Evolutionary conservation across 2,113 vertebrate species (phyloP), one percentile per base, ranked within the genome.

Genomic region (Neotoma lepida): DNA sequence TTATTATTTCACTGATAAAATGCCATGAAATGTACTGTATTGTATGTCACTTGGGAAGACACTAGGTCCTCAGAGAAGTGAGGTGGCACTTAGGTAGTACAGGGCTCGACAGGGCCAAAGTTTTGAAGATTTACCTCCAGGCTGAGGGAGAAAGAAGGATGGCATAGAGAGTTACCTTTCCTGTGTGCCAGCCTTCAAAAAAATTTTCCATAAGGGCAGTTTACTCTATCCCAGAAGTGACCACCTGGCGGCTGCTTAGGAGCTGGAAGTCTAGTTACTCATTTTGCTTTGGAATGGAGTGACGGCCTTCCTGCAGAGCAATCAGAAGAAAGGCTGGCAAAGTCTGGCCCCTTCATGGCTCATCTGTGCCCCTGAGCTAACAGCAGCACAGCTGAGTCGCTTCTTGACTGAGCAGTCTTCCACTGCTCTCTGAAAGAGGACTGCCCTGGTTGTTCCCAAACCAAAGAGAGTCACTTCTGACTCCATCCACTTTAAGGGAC

Each of bases 391-490:
- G 63, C 66, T 46, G 9, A 92, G 49, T 6, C 12, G 61, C 84
- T 86, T 49, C 2, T 12, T 88, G 30, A 56, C 2, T n/a, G 46
- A 94, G 89, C 71, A 84, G 44, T 18, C n/a, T 78, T 86, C 76
- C 64, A 6, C 58, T 33, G 87, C 81, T 89, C 51, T 61, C n/a
- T 46, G 58, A 74, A 92, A 71, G 87, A 89, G 70, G 56, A 33
- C 81, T 82, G 4, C 56, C 14, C 84, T 76, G 80, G 63, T 28
- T 95, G 85, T 95, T 95, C 80, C 70, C 41, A 90, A 68, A 89
- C 95, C 96, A 96, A 96, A 97, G 93, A 97, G 89, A 90, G 91
- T 96, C 90, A 46, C 35, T 58, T 89, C n/a, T 92, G 95, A 93
- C 94, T 80, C 78, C 18, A 6, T 93, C 90, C 33, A 0, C 46